Evolutionary conservation across 1,140 invertebrate genomes (phyloP), one percentile per base, ranked within the genome.

Genomic region (Tribolium madens): DNA sequence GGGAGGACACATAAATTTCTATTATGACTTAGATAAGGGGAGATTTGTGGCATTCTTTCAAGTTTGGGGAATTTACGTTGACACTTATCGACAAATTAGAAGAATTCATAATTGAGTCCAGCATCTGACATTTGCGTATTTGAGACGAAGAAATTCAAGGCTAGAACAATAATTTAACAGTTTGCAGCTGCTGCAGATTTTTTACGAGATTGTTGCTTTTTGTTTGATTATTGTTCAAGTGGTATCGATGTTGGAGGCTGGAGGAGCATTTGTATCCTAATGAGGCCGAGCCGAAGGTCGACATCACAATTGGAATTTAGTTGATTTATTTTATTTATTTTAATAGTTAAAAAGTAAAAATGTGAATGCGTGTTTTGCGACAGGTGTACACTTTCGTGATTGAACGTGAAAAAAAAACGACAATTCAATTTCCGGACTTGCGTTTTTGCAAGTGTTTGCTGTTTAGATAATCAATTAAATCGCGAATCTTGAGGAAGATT

Each of bases 401-500:
- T 4, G 46, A n/a, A n/a, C n/a, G n/a, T n/a, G n/a, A 14, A 47
- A 15, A 57, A 57, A 21, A 60, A 60, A 60, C 17, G 7, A 21
- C 53, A 21, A 60, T 60, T 10, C 10, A 60, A 60, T 60, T 60
- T 60, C 53, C 53, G 21, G 53, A 26, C 53, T 26, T 60, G 53
- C 26, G 53, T 60, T 60, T 60, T 60, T 2, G 0, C 9, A 21
- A 14, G 50, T 9, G 46, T 47, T 47, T 47, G 50, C 15, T 53
- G 50, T 53, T 60, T 60, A 10, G 53, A 60, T 60, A 60, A 60
- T 60, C 53, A 60, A 60, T 60, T 60, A 60, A 60, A 60, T 26
- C 7, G 14, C 53, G 53, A 15, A 60, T 60, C 53, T 60, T 26
- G 18, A n/a, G 17, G 53, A 26, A 53, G 50, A 9, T 53, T 53